Evolutionary conservation across 2,113 vertebrate species (phyloP).

Genomic region (Nestor notabilis): DNA sequence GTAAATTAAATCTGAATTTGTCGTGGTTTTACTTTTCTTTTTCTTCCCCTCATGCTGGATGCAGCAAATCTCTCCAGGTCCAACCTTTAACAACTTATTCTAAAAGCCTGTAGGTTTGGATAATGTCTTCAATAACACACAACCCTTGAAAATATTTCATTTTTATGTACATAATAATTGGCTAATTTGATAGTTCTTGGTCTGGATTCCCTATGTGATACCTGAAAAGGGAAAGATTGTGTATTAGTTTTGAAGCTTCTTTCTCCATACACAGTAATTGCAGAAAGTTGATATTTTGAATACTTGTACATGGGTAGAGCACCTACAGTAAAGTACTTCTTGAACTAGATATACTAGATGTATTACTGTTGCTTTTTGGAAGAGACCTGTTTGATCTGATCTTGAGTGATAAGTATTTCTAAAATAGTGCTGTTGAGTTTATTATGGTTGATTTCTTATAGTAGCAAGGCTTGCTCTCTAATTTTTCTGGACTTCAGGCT

Average conservation of each 20-base stretch:
- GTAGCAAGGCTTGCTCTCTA: background rate
- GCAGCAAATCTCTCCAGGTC: background rate
- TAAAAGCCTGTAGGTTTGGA: background rate
- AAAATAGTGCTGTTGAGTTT: background rate
- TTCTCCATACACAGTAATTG: background rate
- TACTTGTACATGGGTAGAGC: background rate
- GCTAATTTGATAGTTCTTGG: background rate
- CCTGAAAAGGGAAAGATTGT: background rate
- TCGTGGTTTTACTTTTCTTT: background rate
- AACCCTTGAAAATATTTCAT: background rate
- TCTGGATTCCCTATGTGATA: background rate
- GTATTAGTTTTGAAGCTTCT: background rate
- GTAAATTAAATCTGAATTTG: background rate
- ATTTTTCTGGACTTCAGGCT: background rate
- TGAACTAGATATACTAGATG: background rate
- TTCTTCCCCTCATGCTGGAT: background rate
- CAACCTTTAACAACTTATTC: background rate
- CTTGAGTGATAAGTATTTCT: background rate
- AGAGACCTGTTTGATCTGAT: background rate
- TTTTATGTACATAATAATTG: background rate
- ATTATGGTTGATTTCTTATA: background rate
- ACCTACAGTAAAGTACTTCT: background rate
- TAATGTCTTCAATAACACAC: background rate
- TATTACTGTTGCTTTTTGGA: background rate
- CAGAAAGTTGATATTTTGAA: background rate